Percentiles rank a stretch among this genome's conserved stretches.
Conservation (phyloP, 2,113 vertebrate genomes). For the Cephalophus harveyi region DNA sequence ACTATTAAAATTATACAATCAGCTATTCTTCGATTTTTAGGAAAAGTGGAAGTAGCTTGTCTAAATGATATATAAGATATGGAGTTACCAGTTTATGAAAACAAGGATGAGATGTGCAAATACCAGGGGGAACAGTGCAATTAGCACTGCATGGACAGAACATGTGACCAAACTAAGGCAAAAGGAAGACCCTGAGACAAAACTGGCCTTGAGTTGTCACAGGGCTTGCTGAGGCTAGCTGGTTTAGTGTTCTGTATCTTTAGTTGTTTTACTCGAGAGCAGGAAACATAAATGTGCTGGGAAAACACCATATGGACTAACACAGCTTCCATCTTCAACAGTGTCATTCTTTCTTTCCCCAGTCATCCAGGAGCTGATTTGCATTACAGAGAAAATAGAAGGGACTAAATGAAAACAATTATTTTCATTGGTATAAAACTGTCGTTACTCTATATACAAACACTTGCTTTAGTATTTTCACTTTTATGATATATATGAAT, state of each 20-base stretch:
- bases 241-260: neutral
- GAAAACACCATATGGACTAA: neutral
- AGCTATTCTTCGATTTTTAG: neutral
- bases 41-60: neutral
- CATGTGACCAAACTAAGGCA: neutral
- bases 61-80: neutral
- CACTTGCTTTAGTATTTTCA: neutral
- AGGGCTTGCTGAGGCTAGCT: too few species aligned
- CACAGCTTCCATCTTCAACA: neutral
- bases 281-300: neutral
- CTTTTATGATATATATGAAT: neutral
- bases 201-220: neutral
- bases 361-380: neutral
- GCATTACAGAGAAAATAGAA: neutral
- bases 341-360: neutral
- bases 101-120: neutral
- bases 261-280: neutral
- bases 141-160: neutral
- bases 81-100: neutral
- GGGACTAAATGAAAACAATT: neutral
- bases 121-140: neutral
- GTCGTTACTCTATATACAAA: neutral
- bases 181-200: accelerated
- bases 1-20: neutral
- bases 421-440: neutral